Percentiles rank a stretch among this genome's conserved stretches.
These are phyloP conservation scores for Patiria miniata DNA, from an alignment of 35 echinoderm and acorn worm genomes.

Conservation along the genomic window DNA sequence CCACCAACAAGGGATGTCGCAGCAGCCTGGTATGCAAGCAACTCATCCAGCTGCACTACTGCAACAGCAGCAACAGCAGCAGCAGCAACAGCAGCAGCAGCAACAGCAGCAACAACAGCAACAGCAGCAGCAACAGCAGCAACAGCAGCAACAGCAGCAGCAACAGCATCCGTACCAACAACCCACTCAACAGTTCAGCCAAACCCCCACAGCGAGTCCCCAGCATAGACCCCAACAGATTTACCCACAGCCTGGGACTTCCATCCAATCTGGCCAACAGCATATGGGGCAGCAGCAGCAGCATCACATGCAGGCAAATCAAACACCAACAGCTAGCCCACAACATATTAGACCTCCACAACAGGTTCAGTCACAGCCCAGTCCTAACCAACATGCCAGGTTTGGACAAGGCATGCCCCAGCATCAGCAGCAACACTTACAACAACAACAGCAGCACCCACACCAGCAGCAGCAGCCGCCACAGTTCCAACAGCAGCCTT, in stretches of 20 bases:
- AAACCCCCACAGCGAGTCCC: constrained; percentile 28
- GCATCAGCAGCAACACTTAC: constrained; percentile 14
- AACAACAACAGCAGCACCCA: constrained; percentile 30
- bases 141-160: constrained; percentile 26
- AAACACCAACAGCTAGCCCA: background rate
- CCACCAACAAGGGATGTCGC: constrained; percentile 6
- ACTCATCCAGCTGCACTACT: background rate
- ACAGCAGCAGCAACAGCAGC: constrained; percentile 27
- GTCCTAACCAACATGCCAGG: constrained; percentile 26
- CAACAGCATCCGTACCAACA: constrained; percentile 39
- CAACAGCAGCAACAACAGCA: constrained; percentile 40
- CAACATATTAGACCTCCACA: background rate
- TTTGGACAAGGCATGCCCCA: constrained; percentile 11
- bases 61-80: constrained; percentile 10
- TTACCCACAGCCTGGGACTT: constrained; percentile 17
- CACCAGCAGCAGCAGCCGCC: constrained; percentile 29
- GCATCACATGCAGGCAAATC: background rate
- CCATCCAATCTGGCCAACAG: constrained; percentile 2
- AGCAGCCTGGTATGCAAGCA: background rate
- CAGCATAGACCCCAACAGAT: constrained; percentile 36
- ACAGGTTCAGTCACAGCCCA: constrained; percentile 24
- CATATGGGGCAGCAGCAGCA: constrained; percentile 40
- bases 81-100: constrained; percentile 30
- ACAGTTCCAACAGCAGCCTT: constrained; percentile 23
- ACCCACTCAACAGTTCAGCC: constrained; percentile 12